A percentile compares a stretch with the other conserved stretches of the same genome.
Evolutionary conservation across 2,797 vertebrate genomes (phyloP).

Genomic region (Smutsia temminckii): DNA sequence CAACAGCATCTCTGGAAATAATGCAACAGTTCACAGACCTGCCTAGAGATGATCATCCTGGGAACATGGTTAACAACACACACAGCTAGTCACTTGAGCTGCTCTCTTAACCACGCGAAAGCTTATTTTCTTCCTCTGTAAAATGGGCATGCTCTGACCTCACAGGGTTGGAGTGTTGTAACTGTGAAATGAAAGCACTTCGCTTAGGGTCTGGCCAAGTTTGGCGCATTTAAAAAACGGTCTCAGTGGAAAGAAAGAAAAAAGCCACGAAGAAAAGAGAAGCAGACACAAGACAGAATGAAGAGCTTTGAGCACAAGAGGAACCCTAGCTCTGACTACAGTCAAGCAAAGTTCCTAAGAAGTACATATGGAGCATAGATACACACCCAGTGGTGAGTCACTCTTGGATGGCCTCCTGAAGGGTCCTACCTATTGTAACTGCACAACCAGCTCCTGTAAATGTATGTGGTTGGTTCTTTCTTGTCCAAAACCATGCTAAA

Average conservation of each 20-base stretch:
- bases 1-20: neutral
- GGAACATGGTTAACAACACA: neutral
- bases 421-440: neutral
- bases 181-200: neutral
- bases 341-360: neutral
- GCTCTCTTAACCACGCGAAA: fast-evolving
- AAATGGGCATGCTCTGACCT: neutral
- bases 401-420: neutral
- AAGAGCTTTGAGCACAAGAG: fast-evolving
- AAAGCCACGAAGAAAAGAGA: neutral
- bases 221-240: neutral
- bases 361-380: fast-evolving
- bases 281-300: neutral
- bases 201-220: neutral
- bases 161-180: neutral
- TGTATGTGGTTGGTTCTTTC: neutral
- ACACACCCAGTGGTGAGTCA: fast-evolving
- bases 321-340: neutral
- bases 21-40: neutral
- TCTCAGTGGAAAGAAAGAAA: neutral
- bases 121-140: neutral
- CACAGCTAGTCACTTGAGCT: neutral
- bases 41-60: neutral
- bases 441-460: neutral
- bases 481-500: conserved; percentile 51